Base-by-base conservation (phyloP, 2,888 invertebrate genomes). In the Eupithecia vulgata region DNA sequence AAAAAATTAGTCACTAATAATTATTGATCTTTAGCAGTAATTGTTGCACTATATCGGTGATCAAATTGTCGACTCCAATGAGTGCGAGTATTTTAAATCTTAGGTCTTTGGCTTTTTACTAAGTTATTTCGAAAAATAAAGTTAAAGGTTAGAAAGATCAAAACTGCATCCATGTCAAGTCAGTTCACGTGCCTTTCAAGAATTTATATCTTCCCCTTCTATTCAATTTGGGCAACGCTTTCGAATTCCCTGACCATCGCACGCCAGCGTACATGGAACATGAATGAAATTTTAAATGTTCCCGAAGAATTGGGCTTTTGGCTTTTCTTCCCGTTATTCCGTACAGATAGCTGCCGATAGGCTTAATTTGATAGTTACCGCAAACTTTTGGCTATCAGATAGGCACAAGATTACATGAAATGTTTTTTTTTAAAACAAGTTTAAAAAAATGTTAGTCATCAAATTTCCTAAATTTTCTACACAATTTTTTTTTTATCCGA, bases 271-370 rank as follows among this genome's bases (percentile, higher is more conserved):
- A 37, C 17, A 37, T 17, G 61, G n/a, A 64, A 75, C 79, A 79
- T 78, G 80, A 78, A 81, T 84, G 79, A 80, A 85, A 83, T 84
- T 84, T 85, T 52, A 82, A 85, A 84, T 78, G 73, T 61, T 57
- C 37, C 35, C 35, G 30, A 57, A 57, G 35, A 68, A 68, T 57
- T 61, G 30, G 10, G 34, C 34, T 34, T 61, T 17, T 34, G 8
- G 15, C 15, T 61, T 61, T 34, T 34, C 61, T 34, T 61, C 34
- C 17, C 6, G 34, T 21, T 30, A 61, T 61, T 30, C 17, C 7
- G 25, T 5, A 57, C 21, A 12, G 5, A 25, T 25, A 57, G 15
- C 10, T 17, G 37, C 7, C 37, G 37, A 8, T 37, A 37, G 15
- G 30, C 4, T 3, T 12, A 57, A 57, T 57, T 57, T 25, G 10